These are phyloP conservation scores for Mirounga angustirostris DNA, from an alignment of 2,113 vertebrate genomes.

Conservation along the genomic window DNA sequence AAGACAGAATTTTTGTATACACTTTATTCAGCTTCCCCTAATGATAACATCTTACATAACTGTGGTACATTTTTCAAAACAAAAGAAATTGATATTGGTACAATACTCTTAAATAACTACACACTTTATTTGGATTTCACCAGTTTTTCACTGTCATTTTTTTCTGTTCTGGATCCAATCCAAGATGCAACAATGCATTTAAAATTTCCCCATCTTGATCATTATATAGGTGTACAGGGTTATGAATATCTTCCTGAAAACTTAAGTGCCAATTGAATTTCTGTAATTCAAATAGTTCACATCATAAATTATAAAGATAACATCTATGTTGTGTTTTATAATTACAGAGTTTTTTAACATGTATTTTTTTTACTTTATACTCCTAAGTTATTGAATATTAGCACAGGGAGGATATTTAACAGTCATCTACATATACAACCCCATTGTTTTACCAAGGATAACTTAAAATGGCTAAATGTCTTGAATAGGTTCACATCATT, in stretches of 20 bases:
- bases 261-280: background rate
- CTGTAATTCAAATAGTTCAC: background rate
- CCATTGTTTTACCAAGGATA: background rate
- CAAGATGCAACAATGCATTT: background rate
- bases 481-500: background rate
- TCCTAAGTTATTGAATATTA: slow-evolving; percentile 29
- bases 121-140: background rate
- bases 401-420: background rate
- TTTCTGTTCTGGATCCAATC: background rate
- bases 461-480: background rate
- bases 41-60: background rate
- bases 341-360: background rate
- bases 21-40: background rate
- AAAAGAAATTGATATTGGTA: background rate
- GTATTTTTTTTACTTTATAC: background rate
- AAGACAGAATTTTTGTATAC: background rate
- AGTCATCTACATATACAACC: background rate
- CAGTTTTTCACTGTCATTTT: background rate
- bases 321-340: background rate
- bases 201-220: background rate
- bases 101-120: background rate
- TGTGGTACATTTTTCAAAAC: background rate
- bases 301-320: slow-evolving; percentile 24
- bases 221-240: background rate
- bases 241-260: background rate